These are phyloP conservation scores for Spodoptera littoralis DNA, from an alignment of 2,888 invertebrate species.

Conservation along the genomic window DNA sequence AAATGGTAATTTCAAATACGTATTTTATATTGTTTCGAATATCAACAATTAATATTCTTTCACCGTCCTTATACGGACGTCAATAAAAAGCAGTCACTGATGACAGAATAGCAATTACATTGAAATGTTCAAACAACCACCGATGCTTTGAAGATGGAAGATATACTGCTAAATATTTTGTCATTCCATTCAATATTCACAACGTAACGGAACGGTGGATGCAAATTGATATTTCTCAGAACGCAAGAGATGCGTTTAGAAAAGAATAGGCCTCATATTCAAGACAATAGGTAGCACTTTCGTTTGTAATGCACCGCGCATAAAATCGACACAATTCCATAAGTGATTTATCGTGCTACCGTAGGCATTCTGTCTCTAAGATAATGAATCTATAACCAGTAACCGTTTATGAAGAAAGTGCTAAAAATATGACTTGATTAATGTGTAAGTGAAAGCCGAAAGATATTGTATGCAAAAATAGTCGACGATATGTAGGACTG, in stretches of 20 bases:
- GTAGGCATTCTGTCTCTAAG: constrained; percentile 51
- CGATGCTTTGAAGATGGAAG: constrained; percentile 10
- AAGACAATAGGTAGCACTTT: constrained; percentile 65
- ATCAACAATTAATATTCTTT: constrained; percentile 47
- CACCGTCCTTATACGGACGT: constrained; percentile 42
- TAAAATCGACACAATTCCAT: constrained; percentile 64
- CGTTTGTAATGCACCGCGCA: constrained; percentile 47
- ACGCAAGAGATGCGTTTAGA: constrained; percentile 29
- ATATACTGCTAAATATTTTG: constrained; percentile 14
- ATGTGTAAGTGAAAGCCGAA: constrained; percentile 63
- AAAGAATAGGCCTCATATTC: constrained; percentile 46
- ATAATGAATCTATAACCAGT: constrained; percentile 50
- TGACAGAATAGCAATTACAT: constrained; percentile 50
- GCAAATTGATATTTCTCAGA: constrained; percentile 64
- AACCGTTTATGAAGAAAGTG: constrained; percentile 63
- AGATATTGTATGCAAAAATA: constrained; percentile 67
- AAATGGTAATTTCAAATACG: constrained; percentile 39
- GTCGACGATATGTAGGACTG: constrained; percentile 53
- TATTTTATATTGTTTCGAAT: constrained; percentile 38
- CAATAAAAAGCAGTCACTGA: constrained; percentile 48
- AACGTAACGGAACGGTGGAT: constrained; percentile 21
- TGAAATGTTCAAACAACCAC: constrained; percentile 28
- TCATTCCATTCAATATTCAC: constrained; percentile 21
- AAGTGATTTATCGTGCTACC: constrained; percentile 70
- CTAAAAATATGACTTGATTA: constrained; percentile 64